Conservation (phyloP, 2,113 vertebrate genomes). For the Varanus salvator region DNA sequence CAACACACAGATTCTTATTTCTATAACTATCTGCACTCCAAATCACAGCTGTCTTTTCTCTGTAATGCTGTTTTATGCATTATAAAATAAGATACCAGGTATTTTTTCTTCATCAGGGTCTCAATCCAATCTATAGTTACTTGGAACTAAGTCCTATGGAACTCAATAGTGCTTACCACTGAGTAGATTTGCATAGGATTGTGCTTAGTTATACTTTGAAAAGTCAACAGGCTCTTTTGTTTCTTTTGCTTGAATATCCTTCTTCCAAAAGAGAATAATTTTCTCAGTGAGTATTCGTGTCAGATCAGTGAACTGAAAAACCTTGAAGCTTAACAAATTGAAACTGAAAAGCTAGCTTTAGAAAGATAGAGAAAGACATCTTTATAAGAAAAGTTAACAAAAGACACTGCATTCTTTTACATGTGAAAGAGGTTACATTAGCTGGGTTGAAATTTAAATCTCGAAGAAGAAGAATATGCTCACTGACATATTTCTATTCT, state of each 20-base stretch:
- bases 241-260: constrained; percentile 12
- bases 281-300: constrained; percentile 37
- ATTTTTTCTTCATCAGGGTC: background rate
- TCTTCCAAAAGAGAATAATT: constrained; percentile 19
- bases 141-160: background rate
- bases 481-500: background rate
- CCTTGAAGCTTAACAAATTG: constrained; percentile 20
- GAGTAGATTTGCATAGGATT: background rate
- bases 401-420: constrained; percentile 13
- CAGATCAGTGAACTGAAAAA: constrained; percentile 37
- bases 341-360: constrained; percentile 45
- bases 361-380: constrained; percentile 25
- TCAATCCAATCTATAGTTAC: background rate
- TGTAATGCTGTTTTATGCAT: constrained; percentile 11
- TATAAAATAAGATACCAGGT: background rate
- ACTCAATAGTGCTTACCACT: background rate
- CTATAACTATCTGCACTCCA: background rate
- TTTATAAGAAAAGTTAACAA: background rate
- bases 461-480: background rate
- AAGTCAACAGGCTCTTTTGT: constrained; percentile 23
- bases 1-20: background rate
- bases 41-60: background rate
- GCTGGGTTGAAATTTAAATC: background rate
- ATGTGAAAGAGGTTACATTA: constrained; percentile 31
- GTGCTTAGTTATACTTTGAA: background rate